phyloP scores from a whole-genome alignment of 2,113 vertebrate genomes.

The Saguinus midas region DNA sequence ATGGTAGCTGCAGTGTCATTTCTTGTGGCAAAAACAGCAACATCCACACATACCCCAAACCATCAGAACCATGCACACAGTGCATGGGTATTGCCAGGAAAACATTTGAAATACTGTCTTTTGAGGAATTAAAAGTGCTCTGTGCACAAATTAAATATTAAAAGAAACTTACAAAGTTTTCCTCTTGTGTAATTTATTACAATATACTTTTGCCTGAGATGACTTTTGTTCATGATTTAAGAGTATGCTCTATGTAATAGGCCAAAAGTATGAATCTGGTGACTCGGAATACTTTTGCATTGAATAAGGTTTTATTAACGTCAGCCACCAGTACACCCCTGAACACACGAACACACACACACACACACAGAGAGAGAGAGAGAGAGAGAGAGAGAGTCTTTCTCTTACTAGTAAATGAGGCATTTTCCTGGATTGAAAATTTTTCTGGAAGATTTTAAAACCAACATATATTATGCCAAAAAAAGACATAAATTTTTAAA shows the following conservation, averaged over 20 bases:
- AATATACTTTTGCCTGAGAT: neutral
- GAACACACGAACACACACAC: too few species aligned
- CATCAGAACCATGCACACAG: neutral
- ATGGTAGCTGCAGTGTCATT: neutral
- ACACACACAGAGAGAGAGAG: fast-evolving
- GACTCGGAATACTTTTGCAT: neutral
- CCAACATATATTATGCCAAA: neutral
- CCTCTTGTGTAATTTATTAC: neutral
- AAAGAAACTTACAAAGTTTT: neutral
- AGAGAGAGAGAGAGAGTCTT: neutral
- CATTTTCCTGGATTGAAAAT: neutral
- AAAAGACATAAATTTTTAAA: neutral
- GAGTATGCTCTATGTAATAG: neutral
- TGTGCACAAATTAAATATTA: neutral
- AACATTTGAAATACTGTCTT: neutral
- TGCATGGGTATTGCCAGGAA: neutral
- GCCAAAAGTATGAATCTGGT: neutral
- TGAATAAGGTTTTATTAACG: neutral
- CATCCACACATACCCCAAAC: neutral
- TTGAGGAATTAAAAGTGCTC: neutral
- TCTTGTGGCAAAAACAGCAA: neutral
- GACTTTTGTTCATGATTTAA: neutral
- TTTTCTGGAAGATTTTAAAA: slow-evolving; percentile 33
- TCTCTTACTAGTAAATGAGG: neutral
- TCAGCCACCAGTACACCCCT: neutral